Evolutionary conservation across 2,797 vertebrate genomes (phyloP).

Genomic region (Pseudotriccus pelzelni): DNA sequence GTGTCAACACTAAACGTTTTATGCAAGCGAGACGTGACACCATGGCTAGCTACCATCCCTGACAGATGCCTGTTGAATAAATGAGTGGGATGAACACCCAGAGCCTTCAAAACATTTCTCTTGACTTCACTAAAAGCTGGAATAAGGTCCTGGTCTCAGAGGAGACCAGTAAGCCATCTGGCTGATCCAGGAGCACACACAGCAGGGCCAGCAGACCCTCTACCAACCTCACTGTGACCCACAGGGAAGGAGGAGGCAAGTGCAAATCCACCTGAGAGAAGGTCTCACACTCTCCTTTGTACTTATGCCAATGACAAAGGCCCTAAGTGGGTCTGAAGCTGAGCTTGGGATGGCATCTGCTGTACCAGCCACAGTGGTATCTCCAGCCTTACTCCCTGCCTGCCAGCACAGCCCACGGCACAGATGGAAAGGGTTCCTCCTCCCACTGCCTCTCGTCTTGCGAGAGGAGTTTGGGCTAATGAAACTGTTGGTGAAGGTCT

Average conservation of each 20-base stretch:
- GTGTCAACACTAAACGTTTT: neutral
- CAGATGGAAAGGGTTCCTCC: neutral
- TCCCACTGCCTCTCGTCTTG: neutral
- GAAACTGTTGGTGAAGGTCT: neutral
- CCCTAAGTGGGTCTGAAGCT: neutral
- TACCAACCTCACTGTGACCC: neutral
- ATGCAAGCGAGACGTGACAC: neutral
- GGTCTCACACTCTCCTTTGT: neutral
- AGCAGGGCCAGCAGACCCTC: neutral
- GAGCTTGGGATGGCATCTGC: neutral
- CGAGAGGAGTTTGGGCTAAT: neutral
- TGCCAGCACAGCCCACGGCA: neutral
- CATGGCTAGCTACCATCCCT: neutral
- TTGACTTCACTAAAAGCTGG: neutral
- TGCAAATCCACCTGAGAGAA: neutral
- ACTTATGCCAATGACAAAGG: neutral
- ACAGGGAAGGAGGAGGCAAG: neutral
- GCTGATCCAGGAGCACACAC: neutral
- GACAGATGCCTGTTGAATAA: neutral
- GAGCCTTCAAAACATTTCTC: neutral
- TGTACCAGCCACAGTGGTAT: neutral
- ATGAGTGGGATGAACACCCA: neutral
- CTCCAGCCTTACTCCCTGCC: neutral
- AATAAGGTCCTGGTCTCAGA: neutral
- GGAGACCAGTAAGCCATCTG: neutral